phyloP scores from a whole-genome alignment of 2,797 vertebrate species.

The Sebastiscus tertius region DNA sequence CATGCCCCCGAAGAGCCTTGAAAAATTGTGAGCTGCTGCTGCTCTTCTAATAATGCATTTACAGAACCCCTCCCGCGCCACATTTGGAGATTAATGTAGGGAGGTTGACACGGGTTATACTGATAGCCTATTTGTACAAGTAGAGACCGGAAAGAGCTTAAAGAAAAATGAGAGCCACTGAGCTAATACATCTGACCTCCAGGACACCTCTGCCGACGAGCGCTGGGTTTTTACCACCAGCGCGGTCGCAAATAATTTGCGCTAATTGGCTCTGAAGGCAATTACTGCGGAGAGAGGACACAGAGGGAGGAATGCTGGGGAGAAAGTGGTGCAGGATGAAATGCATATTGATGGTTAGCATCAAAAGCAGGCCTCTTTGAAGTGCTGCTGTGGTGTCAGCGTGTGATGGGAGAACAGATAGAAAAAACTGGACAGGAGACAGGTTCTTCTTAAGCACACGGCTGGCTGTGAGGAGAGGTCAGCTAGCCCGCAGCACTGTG shows the following conservation, averaged over 20 bases:
- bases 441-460: conserved; percentile 61
- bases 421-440: conserved; percentile 67
- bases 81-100: conserved; percentile 67
- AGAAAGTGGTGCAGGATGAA: conserved; percentile 68
- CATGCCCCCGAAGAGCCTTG: conserved; percentile 58
- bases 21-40: conserved; percentile 50
- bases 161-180: conserved; percentile 65
- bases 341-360: conserved; percentile 80
- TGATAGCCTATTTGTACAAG: conserved; percentile 57
- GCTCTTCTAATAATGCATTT: conserved; percentile 69
- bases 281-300: conserved; percentile 70
- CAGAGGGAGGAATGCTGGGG: conserved; percentile 65
- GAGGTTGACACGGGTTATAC: conserved; percentile 59
- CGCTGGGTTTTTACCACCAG: conserved; percentile 60
- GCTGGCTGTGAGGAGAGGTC: conserved; percentile 55
- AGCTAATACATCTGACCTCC: conserved; percentile 69
- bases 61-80: conserved; percentile 23
- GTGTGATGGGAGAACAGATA: conserved; percentile 67
- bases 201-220: conserved; percentile 54
- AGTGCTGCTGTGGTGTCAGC: conserved; percentile 67
- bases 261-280: conserved; percentile 80
- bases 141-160: conserved; percentile 59
- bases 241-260: conserved; percentile 72
- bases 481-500: conserved; percentile 24
- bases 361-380: conserved; percentile 76